Conservation (phyloP, 2,888 invertebrate genomes). For the Scaptomyza tumidula region DNA sequence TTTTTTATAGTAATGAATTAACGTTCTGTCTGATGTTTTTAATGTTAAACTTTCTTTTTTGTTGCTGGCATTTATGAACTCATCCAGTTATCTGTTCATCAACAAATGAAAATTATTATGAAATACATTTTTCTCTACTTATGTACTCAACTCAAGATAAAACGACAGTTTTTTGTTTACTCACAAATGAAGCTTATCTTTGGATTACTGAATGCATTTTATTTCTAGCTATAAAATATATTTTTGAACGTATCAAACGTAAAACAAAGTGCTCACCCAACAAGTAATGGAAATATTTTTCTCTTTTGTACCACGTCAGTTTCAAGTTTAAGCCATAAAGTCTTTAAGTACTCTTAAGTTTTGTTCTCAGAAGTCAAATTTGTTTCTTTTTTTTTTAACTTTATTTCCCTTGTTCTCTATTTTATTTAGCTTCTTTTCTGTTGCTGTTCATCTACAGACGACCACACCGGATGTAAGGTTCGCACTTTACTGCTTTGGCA, state of each 20-base stretch:
- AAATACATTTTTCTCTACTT: background rate
- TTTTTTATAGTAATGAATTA: background rate
- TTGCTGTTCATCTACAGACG: constrained; percentile 18
- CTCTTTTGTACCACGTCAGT: constrained; percentile 4
- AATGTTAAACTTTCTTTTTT: no score
- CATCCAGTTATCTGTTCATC: background rate
- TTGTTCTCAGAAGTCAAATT: constrained; percentile 15
- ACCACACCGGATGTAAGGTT: constrained; percentile 39
- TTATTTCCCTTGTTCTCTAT: background rate
- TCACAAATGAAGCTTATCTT: constrained; percentile 5
- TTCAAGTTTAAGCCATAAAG: constrained; percentile 17
- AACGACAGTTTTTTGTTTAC: background rate
- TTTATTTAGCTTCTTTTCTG: constrained; percentile 5
- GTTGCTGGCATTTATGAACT: background rate
- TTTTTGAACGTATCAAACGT: constrained; percentile 1
- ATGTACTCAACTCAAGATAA: background rate
- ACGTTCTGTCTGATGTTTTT: no score
- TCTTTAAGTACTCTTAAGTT: constrained; percentile 34
- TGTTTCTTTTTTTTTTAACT: constrained; percentile 3
- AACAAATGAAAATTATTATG: background rate
- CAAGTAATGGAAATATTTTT: constrained; percentile 8
- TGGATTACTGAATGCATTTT: constrained; percentile 1
- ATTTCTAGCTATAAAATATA: background rate
- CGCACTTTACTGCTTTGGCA: constrained; percentile 38
- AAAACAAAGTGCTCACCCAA: constrained; percentile 5